Evolutionary conservation across 2,113 vertebrate species (phyloP).

Genomic region (Rhinoptilus africanus): DNA sequence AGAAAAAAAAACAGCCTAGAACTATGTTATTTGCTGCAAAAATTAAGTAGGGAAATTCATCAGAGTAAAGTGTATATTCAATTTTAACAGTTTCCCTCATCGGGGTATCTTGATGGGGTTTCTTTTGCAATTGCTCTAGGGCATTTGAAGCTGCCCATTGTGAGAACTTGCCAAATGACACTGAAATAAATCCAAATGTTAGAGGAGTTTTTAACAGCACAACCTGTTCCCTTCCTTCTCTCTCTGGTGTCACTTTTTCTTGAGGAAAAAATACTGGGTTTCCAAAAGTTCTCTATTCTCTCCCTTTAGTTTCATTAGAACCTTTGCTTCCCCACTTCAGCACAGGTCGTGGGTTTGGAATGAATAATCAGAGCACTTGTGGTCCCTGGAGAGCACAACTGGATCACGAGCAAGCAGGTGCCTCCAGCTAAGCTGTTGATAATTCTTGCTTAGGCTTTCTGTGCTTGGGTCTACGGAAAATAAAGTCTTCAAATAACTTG

Average conservation of each 20-base stretch:
- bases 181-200: neutral
- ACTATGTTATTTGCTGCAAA: conserved; percentile 14
- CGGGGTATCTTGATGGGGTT: neutral
- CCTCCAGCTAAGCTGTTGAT: neutral
- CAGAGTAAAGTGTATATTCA: neutral
- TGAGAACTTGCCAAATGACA: neutral
- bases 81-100: conserved; percentile 33
- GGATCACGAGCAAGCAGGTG: neutral
- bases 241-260: neutral
- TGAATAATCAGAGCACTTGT: neutral
- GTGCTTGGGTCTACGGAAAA: neutral
- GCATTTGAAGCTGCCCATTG: neutral
- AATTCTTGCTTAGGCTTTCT: neutral
- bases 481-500: neutral
- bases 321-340: neutral
- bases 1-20: neutral
- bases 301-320: neutral
- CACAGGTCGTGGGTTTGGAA: neutral
- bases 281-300: neutral
- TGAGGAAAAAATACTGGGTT: neutral
- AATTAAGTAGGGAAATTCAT: conserved; percentile 7
- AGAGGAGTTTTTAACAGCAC: neutral
- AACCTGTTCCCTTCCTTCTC: neutral
- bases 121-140: conserved; percentile 13
- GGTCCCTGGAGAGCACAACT: neutral